These are phyloP conservation scores for Passer montanus DNA, from an alignment of 2,113 vertebrate genomes.

Conservation along the genomic window DNA sequence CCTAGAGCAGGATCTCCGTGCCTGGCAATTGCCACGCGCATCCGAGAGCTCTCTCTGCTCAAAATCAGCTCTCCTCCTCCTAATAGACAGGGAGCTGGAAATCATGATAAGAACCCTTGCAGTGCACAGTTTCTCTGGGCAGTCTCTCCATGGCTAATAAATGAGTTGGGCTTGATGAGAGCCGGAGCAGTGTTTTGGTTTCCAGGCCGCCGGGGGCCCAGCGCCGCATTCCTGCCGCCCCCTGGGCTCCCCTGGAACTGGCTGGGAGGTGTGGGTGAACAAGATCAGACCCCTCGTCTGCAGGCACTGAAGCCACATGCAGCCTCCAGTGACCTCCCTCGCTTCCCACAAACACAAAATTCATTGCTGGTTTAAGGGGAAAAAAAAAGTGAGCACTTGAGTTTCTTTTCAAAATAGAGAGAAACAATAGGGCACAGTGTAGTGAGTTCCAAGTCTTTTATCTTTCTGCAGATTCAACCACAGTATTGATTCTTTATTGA, in stretches of 20 bases:
- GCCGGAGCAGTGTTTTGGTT: conserved; percentile 5
- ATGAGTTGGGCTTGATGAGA: conserved; percentile 47
- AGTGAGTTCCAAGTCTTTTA: conserved; percentile 88
- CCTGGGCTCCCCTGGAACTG: conserved; percentile 39
- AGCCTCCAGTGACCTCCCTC: conserved; percentile 42
- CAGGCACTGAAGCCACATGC: conserved; percentile 58
- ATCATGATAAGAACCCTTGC: conserved; percentile 16
- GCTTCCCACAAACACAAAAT: conserved; percentile 67
- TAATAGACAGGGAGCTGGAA: conserved; percentile 25
- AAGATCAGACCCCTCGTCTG: conserved; percentile 54
- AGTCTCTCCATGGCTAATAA: conserved; percentile 42
- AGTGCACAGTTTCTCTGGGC: background rate
- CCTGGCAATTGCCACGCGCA: background rate
- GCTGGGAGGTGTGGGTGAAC: conserved; percentile 62
- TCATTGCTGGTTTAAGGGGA: conserved; percentile 58
- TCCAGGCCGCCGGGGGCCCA: background rate
- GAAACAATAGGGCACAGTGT: conserved; percentile 82
- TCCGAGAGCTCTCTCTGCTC: background rate
- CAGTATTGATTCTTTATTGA: conserved; percentile 98
- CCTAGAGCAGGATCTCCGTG: background rate
- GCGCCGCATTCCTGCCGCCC: conserved; percentile 9
- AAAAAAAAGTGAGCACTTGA: conserved; percentile 69
- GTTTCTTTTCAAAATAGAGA: conserved; percentile 75
- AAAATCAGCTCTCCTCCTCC: background rate
- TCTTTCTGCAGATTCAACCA: conserved; percentile 92